Evolutionary conservation across 2,888 invertebrate genomes (phyloP).

Genomic region (Lycia hirtaria): DNA sequence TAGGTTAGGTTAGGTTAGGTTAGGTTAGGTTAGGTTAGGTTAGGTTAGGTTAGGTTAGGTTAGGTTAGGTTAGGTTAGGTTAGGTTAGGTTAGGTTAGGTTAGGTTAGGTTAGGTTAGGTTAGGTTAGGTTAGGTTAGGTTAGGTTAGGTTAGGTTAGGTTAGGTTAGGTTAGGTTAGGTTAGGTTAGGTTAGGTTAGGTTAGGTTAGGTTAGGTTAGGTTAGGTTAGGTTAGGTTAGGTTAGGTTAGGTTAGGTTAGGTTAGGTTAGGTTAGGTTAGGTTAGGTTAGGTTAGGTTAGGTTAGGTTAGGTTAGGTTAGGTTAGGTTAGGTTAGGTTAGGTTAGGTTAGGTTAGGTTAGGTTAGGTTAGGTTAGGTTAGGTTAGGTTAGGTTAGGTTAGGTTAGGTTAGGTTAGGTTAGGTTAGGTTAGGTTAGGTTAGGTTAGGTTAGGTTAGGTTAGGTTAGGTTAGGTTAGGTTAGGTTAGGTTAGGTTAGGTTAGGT

Average conservation of each 20-base stretch:
- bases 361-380: too few species aligned
- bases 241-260: too few species aligned
- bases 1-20: slow-evolving; percentile 13
- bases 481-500: not conserved
- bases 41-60: slow-evolving; percentile 14
- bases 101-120: slow-evolving; percentile 11
- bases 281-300: too few species aligned
- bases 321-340: too few species aligned
- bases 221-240: too few species aligned
- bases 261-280: too few species aligned
- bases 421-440: too few species aligned
- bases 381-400: too few species aligned
- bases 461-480: not conserved
- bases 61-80: slow-evolving; percentile 14
- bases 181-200: slow-evolving; percentile 33
- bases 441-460: too few species aligned
- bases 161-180: slow-evolving; percentile 32
- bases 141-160: slow-evolving; percentile 28
- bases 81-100: slow-evolving; percentile 12
- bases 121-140: slow-evolving; percentile 29
- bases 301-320: too few species aligned
- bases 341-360: too few species aligned
- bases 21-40: slow-evolving; percentile 14
- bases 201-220: slow-evolving; percentile 9
- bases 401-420: too few species aligned